Conservation (phyloP, 1,140 invertebrate species). For the Akabosia matsudoensis region DNA sequence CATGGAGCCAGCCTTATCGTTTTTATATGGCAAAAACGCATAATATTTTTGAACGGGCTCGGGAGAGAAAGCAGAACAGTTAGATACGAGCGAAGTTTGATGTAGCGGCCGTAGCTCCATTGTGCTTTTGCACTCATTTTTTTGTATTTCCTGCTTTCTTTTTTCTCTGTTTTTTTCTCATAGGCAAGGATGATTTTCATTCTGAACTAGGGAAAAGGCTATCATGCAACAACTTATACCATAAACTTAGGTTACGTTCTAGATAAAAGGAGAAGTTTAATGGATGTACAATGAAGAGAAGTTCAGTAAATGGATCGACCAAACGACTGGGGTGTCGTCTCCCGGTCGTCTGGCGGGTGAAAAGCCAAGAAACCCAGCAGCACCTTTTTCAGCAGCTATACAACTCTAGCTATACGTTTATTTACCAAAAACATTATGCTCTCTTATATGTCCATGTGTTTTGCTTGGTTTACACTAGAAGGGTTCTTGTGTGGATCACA, state of each 20-base stretch:
- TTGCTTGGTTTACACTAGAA: background rate
- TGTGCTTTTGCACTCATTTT: background rate
- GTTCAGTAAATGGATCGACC: constrained; percentile 13
- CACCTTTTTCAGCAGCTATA: no score
- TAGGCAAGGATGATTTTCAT: no score
- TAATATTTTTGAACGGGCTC: no score
- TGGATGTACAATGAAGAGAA: background rate
- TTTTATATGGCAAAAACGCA: no score
- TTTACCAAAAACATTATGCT: no score
- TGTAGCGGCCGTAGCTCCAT: background rate
- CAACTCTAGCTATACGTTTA: no score
- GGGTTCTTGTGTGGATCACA: background rate
- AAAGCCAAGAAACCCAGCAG: no score
- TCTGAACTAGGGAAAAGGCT: background rate
- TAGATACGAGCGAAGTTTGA: background rate
- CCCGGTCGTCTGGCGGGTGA: background rate
- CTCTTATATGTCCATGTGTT: no score
- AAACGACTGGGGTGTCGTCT: constrained; percentile 2
- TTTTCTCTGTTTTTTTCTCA: background rate
- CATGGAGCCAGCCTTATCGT: no score
- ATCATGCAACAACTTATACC: background rate
- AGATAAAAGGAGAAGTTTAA: background rate
- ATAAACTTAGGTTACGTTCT: background rate
- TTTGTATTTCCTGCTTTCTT: background rate
- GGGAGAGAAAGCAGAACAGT: background rate